Base-by-base conservation (phyloP, 1,140 invertebrate genomes). In the Cepaea nemoralis region DNA sequence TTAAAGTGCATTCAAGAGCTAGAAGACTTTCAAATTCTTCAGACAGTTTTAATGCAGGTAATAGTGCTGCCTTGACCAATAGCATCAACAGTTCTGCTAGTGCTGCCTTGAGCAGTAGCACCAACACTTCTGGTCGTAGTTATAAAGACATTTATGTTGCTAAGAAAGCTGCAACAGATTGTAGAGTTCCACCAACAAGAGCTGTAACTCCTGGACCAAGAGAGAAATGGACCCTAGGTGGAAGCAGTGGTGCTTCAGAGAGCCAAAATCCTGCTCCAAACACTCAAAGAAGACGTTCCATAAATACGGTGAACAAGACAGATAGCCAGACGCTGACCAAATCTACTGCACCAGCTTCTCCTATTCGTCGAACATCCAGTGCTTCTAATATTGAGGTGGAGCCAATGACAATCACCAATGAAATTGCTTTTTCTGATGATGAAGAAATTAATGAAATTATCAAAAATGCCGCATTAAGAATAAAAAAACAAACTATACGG, bases 121-220 rank as follows among this genome's bases (percentile, higher is more conserved):
- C 3, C n/a, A 55, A 78, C n/a, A 74, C 31, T 27, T 6, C 40
- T 59, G 81, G 45, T 35, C 80, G 55, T 50, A 77, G 83, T 31
- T 86, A 86, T 63, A 83, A 63, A 45, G 82, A 84, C 40, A 82
- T 85, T 22, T 86, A 81, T 82, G 70, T 80, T 1, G 77, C 79
- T 35, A 80, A 84, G n/a, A 77, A 86, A 37, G 84, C 87, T 69
- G 74, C 75, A 22, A 88, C 87, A 8, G 66, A 31, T 27, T 24
- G 31, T 27, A 39, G 73, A 35, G 31, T 33, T 67, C 78, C 24
- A 35, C 70, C 39, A 50, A 74, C 80, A 27, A 77, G 83, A 16
- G 82, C 83, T 14, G 81, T 77, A 14, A 86, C 85, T 31, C 86
- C 86, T 31, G 86, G 83, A 1, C 85, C 83, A n/a, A 39, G 77